A percentile compares a stretch with the other conserved stretches of the same genome.
Conservation (phyloP, 2,797 vertebrate species). For the Remorina albescens region DNA sequence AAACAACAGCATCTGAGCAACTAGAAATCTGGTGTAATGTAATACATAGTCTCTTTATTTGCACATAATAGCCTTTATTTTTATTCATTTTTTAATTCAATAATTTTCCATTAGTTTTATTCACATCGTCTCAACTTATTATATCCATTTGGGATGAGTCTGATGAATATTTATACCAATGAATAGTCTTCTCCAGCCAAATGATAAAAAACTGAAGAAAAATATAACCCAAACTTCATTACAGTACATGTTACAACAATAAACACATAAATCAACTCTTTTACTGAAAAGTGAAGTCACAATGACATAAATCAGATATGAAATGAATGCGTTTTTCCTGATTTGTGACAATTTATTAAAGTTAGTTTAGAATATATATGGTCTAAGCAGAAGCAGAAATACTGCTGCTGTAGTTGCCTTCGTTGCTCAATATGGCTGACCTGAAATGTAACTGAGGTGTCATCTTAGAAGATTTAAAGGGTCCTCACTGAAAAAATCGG, state of each 20-base stretch:
- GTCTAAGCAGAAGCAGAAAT: background rate
- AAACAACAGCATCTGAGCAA: constrained; percentile 40
- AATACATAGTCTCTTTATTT: constrained; percentile 11
- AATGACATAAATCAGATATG: no score
- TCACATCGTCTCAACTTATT: background rate
- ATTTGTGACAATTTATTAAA: background rate
- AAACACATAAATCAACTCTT: background rate
- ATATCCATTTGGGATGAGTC: background rate
- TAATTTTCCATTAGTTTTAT: constrained; percentile 6
- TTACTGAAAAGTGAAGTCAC: background rate
- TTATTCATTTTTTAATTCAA: background rate
- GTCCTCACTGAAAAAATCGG: background rate
- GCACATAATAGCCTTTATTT: constrained; percentile 5
- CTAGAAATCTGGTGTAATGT: constrained; percentile 11
- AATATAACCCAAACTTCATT: background rate
- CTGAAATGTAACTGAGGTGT: background rate
- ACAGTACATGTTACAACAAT: background rate
- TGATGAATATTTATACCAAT: background rate
- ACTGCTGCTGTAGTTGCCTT: background rate
- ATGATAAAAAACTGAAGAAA: constrained; percentile 20
- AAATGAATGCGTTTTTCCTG: no score
- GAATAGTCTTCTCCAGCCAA: constrained; percentile 1
- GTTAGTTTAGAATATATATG: no score
- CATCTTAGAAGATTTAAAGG: constrained; percentile 4
- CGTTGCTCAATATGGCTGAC: background rate